Conservation (phyloP, 2,113 vertebrate species). For the Amblyornis subalaris region DNA sequence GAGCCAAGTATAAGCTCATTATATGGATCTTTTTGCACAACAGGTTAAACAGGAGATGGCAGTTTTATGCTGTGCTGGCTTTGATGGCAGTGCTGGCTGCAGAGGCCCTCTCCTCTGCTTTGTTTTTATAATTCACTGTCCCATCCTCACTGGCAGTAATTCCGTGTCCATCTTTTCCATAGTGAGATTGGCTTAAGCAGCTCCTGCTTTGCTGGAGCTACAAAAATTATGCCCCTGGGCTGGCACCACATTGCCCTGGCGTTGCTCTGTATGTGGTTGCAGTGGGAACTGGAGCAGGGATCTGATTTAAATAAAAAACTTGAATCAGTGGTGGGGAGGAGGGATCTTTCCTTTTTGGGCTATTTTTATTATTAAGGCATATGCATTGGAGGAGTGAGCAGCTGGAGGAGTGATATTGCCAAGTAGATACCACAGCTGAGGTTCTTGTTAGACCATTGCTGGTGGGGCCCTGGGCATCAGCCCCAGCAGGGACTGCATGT, state of each 20-base stretch:
- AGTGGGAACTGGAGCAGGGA: background rate
- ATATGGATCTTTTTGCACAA: background rate
- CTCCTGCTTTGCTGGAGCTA: background rate
- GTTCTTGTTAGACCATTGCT: background rate
- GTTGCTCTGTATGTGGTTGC: background rate
- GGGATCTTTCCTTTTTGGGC: background rate
- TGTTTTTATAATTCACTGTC: background rate
- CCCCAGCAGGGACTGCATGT: background rate
- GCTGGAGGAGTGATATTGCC: background rate
- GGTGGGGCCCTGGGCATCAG: background rate
- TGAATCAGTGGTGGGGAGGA: fast-evolving
- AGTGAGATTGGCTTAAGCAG: background rate
- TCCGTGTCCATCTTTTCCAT: background rate
- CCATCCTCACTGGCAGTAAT: background rate
- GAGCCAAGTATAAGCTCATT: background rate
- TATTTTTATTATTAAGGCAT: background rate
- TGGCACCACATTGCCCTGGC: fast-evolving
- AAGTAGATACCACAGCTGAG: background rate
- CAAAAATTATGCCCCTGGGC: background rate
- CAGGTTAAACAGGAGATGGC: background rate
- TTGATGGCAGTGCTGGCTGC: background rate
- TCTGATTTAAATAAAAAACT: background rate
- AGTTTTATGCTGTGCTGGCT: background rate
- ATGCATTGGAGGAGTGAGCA: background rate
- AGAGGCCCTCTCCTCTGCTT: background rate